These are phyloP conservation scores for Chironex yamaguchii DNA, from an alignment of 30 jellyfish, hydroid and myxozoan genomes.

Conservation along the genomic window DNA sequence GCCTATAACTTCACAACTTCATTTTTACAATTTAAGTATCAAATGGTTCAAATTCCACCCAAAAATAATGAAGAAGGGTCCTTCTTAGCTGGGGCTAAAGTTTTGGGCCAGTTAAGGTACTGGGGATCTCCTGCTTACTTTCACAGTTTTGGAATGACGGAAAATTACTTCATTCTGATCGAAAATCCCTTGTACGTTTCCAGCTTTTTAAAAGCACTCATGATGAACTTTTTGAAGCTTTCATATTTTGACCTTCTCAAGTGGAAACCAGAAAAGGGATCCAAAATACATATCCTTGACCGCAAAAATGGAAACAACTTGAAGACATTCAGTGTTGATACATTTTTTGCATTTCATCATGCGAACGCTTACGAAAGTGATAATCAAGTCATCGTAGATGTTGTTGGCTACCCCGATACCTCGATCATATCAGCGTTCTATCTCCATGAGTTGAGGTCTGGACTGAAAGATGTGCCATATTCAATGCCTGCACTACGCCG, in stretches of 20 bases:
- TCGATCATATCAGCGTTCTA: slow-evolving; percentile 31
- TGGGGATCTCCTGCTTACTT: slow-evolving; percentile 29
- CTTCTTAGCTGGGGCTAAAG: slow-evolving; percentile 6
- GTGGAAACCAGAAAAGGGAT: slow-evolving; percentile 43
- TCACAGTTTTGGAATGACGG: slow-evolving; percentile 83
- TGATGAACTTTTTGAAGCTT: slow-evolving; percentile 56
- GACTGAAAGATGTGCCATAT: neutral
- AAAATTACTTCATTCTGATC: slow-evolving; percentile 63
- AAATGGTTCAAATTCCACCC: slow-evolving; percentile 55
- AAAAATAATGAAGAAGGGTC: neutral
- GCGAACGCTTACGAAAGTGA: slow-evolving; percentile 68
- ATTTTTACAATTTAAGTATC: slow-evolving; percentile 21
- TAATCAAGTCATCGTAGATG: slow-evolving; percentile 48
- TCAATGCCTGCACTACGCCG: slow-evolving; percentile 64
- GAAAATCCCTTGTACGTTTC: slow-evolving; percentile 38
- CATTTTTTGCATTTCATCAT: slow-evolving; percentile 80
- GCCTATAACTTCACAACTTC: slow-evolving; percentile 59
- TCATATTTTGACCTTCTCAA: slow-evolving; percentile 49
- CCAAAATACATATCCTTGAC: slow-evolving; percentile 57
- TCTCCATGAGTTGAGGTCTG: slow-evolving; percentile 28
- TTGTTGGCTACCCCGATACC: slow-evolving; percentile 66
- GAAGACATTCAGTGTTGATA: slow-evolving; percentile 43
- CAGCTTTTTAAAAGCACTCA: slow-evolving; percentile 4
- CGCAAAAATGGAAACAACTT: slow-evolving; percentile 51
- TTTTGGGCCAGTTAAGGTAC: slow-evolving; percentile 41